phyloP scores from a whole-genome alignment of 2,113 vertebrate genomes.

The Monopterus albus region DNA sequence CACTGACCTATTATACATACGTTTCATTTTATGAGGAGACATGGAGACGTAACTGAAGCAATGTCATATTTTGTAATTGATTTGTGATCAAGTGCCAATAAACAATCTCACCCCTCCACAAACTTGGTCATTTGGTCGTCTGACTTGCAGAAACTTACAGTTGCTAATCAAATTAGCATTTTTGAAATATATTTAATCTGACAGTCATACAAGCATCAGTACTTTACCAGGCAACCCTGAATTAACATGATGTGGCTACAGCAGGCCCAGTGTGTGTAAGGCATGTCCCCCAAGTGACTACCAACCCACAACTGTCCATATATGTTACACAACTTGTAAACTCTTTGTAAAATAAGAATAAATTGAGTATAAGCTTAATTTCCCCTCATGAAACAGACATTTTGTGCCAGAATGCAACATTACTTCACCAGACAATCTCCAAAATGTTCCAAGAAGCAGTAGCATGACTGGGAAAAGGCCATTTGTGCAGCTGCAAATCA shows the following conservation, averaged over 20 bases:
- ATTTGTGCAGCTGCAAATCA: slow-evolving; percentile 51
- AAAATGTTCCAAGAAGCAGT: slow-evolving; percentile 4
- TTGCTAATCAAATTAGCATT: too few relatives aligned
- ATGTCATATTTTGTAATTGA: not conserved
- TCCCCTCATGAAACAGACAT: slow-evolving; percentile 4
- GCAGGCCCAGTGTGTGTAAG: too few relatives aligned
- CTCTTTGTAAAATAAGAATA: too few relatives aligned
- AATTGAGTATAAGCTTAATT: too few relatives aligned
- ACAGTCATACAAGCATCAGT: too few relatives aligned
- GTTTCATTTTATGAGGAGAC: too few relatives aligned
- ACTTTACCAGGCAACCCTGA: too few relatives aligned
- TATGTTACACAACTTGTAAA: not conserved
- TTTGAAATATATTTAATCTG: too few relatives aligned
- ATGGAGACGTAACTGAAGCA: not conserved
- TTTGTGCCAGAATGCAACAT: not conserved
- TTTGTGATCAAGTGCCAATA: not conserved
- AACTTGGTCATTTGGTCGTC: not conserved
- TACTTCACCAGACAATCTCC: slow-evolving; percentile 10
- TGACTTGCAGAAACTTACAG: not conserved
- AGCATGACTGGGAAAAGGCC: slow-evolving; percentile 20
- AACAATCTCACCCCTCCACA: not conserved
- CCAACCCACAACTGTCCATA: not conserved
- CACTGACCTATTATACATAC: too few relatives aligned
- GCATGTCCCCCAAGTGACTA: too few relatives aligned
- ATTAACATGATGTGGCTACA: too few relatives aligned